These are phyloP conservation scores for Sylvicola fuscatus DNA, from an alignment of 2,888 invertebrate species.

Conservation along the genomic window DNA sequence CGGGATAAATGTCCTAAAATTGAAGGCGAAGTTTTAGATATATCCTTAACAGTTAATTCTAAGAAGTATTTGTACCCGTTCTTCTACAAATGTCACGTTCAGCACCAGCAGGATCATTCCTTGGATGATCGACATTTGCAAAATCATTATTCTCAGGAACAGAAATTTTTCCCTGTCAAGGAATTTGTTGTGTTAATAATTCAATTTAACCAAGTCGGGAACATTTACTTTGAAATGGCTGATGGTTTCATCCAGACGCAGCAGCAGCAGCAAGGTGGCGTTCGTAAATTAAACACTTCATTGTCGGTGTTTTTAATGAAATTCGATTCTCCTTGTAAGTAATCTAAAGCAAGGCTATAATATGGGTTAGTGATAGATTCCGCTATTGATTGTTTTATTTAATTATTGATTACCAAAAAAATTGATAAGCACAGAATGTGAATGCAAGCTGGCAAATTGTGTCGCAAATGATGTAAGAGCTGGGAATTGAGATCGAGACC, in stretches of 20 bases:
- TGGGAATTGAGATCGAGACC: neutral
- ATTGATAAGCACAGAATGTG: neutral
- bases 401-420: neutral
- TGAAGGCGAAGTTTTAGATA: neutral
- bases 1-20: conserved; percentile 12
- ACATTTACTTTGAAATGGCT: conserved; percentile 1
- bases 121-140: conserved; percentile 1
- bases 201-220: neutral
- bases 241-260: neutral
- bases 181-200: too few relatives aligned
- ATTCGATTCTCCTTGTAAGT: conserved; percentile 1
- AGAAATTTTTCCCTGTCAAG: neutral
- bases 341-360: neutral
- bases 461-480: neutral
- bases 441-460: neutral
- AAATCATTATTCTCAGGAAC: neutral
- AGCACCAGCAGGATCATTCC: neutral
- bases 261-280: conserved; percentile 1
- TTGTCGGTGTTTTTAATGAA: neutral
- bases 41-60: neutral
- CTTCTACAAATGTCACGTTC: neutral
- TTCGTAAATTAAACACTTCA: conserved; percentile 1
- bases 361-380: neutral
- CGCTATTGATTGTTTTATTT: neutral
- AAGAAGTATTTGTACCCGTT: neutral